Conservation (phyloP, 1,140 invertebrate species). For the Magallana gigas region DNA sequence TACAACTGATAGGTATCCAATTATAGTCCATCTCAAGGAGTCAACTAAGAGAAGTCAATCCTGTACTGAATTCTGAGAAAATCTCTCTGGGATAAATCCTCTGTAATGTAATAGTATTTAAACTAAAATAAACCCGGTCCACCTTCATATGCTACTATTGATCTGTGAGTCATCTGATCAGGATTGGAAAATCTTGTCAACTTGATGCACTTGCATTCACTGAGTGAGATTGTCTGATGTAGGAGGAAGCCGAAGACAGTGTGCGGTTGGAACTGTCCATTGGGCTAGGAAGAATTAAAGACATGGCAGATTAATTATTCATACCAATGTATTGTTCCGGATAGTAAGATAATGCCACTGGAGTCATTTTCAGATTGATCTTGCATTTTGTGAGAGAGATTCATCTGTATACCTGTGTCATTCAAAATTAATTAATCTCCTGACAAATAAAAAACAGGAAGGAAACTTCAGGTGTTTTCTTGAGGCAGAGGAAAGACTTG, state of each 20-base stretch:
- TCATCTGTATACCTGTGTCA: not conserved
- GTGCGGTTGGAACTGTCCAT: not conserved
- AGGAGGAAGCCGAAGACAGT: not conserved
- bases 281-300: not conserved
- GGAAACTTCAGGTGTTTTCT: not conserved
- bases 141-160: not conserved
- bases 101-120: not conserved
- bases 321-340: not conserved
- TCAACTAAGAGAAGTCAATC: too few relatives aligned
- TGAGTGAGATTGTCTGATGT: not conserved
- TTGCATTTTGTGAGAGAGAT: not conserved
- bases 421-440: conserved; percentile 13
- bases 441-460: not conserved
- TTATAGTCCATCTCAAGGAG: too few relatives aligned
- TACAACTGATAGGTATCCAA: too few relatives aligned
- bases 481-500: not conserved
- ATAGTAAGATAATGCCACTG: not conserved
- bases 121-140: not conserved
- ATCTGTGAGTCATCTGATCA: conserved; percentile 24
- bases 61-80: too few relatives aligned
- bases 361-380: conserved; percentile 4
- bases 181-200: not conserved
- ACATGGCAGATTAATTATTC: not conserved
- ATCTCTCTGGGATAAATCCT: too few relatives aligned
- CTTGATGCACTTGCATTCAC: conserved; percentile 1